A percentile compares a stretch with the other conserved stretches of the same genome.
These are phyloP conservation scores for Melipona quadrifasciata DNA, from an alignment of 1,140 invertebrate species.

Conservation along the genomic window DNA sequence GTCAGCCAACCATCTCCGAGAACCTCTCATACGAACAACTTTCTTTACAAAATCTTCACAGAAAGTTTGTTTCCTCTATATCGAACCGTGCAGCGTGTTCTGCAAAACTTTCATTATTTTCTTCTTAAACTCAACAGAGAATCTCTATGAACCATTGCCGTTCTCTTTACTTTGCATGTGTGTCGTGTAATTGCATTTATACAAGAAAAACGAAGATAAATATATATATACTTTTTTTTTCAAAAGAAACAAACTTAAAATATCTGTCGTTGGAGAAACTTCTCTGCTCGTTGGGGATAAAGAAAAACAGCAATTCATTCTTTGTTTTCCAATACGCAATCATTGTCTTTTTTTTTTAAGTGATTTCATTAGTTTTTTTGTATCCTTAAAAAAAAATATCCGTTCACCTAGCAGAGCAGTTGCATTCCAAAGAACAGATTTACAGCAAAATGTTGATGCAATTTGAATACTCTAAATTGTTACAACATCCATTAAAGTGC, in stretches of 20 bases:
- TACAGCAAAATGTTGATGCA: constrained; percentile 74
- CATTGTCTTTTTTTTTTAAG: neutral
- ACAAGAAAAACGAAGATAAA: constrained; percentile 69
- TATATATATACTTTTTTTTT: constrained; percentile 32
- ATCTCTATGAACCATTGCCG: constrained; percentile 61
- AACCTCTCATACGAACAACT: constrained; percentile 65
- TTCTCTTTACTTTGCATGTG: constrained; percentile 69
- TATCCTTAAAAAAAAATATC: constrained; percentile 7
- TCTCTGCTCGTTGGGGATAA: constrained; percentile 42
- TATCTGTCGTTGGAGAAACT: constrained; percentile 68
- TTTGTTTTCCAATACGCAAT: constrained; percentile 15
- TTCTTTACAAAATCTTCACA: constrained; percentile 60
- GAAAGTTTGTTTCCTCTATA: constrained; percentile 60
- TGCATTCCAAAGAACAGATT: constrained; percentile 61
- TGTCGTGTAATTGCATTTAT: constrained; percentile 72
- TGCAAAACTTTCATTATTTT: constrained; percentile 37
- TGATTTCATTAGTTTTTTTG: neutral
- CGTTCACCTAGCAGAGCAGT: constrained; percentile 27
- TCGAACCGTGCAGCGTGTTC: constrained; percentile 41
- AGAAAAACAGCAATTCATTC: constrained; percentile 25
- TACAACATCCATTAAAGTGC: constrained; percentile 79
- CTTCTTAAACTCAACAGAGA: constrained; percentile 56
- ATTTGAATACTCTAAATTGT: constrained; percentile 76
- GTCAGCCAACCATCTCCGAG: constrained; percentile 71
- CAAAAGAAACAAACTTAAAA: constrained; percentile 70